Evolutionary conservation across 2,888 invertebrate genomes (phyloP).

Genomic region (Tetranychus piercei): DNA sequence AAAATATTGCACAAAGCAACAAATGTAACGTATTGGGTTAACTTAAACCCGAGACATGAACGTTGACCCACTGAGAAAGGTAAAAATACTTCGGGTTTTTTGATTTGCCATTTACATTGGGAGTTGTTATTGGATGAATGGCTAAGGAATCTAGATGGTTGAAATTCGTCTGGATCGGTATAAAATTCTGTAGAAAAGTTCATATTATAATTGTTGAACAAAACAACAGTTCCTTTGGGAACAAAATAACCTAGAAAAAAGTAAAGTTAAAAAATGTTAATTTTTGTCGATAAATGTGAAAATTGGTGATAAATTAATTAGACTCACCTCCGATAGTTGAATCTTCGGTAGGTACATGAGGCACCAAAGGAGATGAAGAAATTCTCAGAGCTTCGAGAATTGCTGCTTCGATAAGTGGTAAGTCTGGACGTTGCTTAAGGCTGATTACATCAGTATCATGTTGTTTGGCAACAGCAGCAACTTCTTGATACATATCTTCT

Average conservation of each 20-base stretch:
- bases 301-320: not conserved
- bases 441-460: slow-evolving; percentile 29
- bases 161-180: slow-evolving; percentile 50
- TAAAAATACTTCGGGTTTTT: slow-evolving; percentile 53
- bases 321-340: slow-evolving; percentile 46
- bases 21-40: slow-evolving; percentile 48
- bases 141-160: slow-evolving; percentile 54
- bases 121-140: slow-evolving; percentile 14
- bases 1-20: slow-evolving; percentile 19
- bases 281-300: not conserved
- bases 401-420: slow-evolving; percentile 64
- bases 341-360: slow-evolving; percentile 63
- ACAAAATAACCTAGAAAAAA: slow-evolving; percentile 44
- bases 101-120: slow-evolving; percentile 35
- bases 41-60: slow-evolving; percentile 64
- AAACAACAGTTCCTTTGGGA: slow-evolving; percentile 56
- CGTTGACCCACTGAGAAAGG: slow-evolving; percentile 69
- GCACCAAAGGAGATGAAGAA: slow-evolving; percentile 70
- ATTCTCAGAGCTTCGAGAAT: slow-evolving; percentile 58
- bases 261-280: not conserved
- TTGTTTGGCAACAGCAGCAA: slow-evolving; percentile 22
- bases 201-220: slow-evolving; percentile 63
- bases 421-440: slow-evolving; percentile 44
- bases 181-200: slow-evolving; percentile 55
- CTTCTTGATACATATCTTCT: slow-evolving; percentile 26